phyloP scores from a whole-genome alignment of 2,888 invertebrate genomes.

The Lutraria lutraria region DNA sequence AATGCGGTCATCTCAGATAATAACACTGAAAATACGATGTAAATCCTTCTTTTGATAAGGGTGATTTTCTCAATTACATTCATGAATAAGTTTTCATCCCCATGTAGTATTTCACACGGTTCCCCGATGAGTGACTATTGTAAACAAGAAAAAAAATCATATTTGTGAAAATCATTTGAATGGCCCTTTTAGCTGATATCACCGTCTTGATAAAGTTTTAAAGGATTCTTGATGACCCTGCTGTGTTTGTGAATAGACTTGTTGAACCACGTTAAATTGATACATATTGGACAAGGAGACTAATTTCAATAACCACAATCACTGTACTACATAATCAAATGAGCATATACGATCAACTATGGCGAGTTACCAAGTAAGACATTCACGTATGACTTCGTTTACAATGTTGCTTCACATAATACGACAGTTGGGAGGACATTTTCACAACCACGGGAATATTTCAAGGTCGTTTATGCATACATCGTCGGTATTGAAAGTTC shows the following conservation, averaged over 20 bases:
- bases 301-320: not conserved
- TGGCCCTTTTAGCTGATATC: constrained; percentile 30
- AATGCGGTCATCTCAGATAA: not conserved
- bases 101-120: constrained; percentile 17
- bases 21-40: not conserved
- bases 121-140: constrained; percentile 16
- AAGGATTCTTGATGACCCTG: not conserved
- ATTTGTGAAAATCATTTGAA: constrained; percentile 21
- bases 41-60: not conserved
- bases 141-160: not conserved
- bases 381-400: not conserved
- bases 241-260: constrained; percentile 28
- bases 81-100: constrained; percentile 7
- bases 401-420: not conserved
- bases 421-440: too few species aligned
- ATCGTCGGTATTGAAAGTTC: too few species aligned
- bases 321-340: not conserved
- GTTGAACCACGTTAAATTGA: not conserved
- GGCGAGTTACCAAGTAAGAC: not conserved
- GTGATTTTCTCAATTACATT: constrained; percentile 32
- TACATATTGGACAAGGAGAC: constrained; percentile 23
- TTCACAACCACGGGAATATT: too few species aligned
- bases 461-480: too few species aligned
- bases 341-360: not conserved
- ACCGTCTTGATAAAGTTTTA: constrained; percentile 14